Evolutionary conservation across 2,113 vertebrate genomes (phyloP), one percentile per base, ranked within the genome.

Genomic region (Silurus asotus): DNA sequence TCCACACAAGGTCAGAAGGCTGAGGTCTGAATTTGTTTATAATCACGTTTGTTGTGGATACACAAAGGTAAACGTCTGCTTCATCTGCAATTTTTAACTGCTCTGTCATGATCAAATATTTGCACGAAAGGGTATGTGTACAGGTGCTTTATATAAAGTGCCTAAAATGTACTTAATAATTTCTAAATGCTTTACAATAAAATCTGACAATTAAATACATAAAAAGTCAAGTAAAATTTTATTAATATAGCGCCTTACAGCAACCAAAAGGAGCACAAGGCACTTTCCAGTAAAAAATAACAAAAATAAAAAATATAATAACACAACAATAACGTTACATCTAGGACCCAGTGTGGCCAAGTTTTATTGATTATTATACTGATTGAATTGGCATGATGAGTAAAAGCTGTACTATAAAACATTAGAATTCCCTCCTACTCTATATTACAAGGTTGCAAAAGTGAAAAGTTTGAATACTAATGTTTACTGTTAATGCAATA

Each of bases 1-100:
- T 88, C 97, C 96, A 64, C 95, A 98, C 87, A 97, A 96, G 95
- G 98, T 96, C 91, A 91, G 92, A 67, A 59, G 48, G 23, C 17
- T 6, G 4, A 53, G 51, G 15, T 37, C 17, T 58, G 6, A 6
- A 53, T 81, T 53, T 4, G 55, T 84, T 14, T 2, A 20, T 64
- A 0, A n/a, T 56, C 76, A 15, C 82, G 4, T 65, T 23, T 17
- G 17, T 25, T 75, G 9, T 48, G 20, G 49, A 28, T n/a, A 3
- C 28, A 20, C 28, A 72, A 81, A 8, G 6, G 15, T 65, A 48
- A 67, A 62, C 23, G 58, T 79, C 48, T 13, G 9, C 23, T 75
- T 65, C 9, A 28, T 84, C 5, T 77, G 11, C 2, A 65, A 78
- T 5, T 6, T 49, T 88, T 91, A 91, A n/a, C n/a, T n/a, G n/a